A percentile compares a stretch with the other conserved stretches of the same genome.
Evolutionary conservation across 2,113 vertebrate genomes (phyloP).

Genomic region (Neotragus moschatus): DNA sequence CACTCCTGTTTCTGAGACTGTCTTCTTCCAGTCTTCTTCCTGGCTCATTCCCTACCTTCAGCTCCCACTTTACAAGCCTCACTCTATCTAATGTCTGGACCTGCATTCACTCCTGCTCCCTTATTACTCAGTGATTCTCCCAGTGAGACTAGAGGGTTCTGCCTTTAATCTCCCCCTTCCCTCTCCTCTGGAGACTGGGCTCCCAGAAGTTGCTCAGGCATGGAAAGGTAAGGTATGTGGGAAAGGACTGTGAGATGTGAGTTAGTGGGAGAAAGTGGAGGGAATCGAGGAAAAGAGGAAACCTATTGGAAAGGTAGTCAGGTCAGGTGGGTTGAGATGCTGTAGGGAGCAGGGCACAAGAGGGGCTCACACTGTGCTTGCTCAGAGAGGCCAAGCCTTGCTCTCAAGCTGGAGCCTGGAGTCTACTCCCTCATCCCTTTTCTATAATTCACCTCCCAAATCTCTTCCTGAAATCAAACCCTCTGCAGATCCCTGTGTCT

Average conservation of each 20-base stretch:
- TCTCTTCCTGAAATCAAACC: neutral
- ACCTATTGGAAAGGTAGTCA: neutral
- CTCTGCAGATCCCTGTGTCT: neutral
- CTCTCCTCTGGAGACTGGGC: neutral
- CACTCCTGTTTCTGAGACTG: neutral
- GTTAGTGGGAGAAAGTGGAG: slow-evolving; percentile 22
- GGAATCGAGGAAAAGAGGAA: slow-evolving; percentile 13
- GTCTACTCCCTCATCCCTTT: slow-evolving; percentile 33
- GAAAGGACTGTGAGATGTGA: slow-evolving; percentile 55
- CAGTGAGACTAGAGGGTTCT: neutral
- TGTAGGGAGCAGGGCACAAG: slow-evolving; percentile 12
- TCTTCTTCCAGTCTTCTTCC: neutral
- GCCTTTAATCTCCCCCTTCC: neutral
- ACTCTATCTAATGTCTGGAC: neutral
- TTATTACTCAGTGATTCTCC: neutral
- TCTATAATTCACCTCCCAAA: neutral
- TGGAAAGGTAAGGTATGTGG: slow-evolving; percentile 66
- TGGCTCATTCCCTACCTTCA: neutral
- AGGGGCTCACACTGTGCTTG: slow-evolving; percentile 17
- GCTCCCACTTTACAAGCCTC: neutral
- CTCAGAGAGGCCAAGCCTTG: slow-evolving; percentile 26
- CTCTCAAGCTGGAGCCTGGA: slow-evolving; percentile 42
- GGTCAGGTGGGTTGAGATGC: neutral
- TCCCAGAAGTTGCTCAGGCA: slow-evolving; percentile 49
- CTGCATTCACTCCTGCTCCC: neutral